These are phyloP conservation scores for Melipona beecheii DNA, from an alignment of 2,888 invertebrate species.

Conservation along the genomic window DNA sequence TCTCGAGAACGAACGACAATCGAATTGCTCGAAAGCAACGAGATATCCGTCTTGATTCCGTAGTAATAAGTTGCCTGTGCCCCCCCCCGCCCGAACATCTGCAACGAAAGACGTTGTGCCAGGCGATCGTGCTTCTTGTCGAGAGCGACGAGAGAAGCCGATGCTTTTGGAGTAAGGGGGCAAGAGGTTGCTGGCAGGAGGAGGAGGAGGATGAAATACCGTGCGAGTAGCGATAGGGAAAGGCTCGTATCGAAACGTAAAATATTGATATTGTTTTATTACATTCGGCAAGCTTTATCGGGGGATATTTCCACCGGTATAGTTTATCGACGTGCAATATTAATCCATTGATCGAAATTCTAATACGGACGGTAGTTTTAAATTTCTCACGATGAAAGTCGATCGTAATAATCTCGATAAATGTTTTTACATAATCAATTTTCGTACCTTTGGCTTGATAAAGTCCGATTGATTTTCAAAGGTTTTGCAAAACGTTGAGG, in stretches of 20 bases:
- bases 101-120: conserved; percentile 50
- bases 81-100: conserved; percentile 25
- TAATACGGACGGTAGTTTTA: too few species aligned
- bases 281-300: background rate
- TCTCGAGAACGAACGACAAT: conserved; percentile 37
- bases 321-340: background rate
- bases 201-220: background rate
- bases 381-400: background rate
- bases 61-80: conserved; percentile 40
- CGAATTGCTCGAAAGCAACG: conserved; percentile 33
- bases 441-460: too few species aligned
- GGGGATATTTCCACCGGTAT: background rate
- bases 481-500: too few species aligned
- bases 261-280: conserved; percentile 22
- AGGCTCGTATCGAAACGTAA: conserved; percentile 12
- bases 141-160: conserved; percentile 41
- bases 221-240: conserved; percentile 12
- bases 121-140: conserved; percentile 48
- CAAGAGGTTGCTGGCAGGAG: background rate
- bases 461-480: background rate
- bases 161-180: conserved; percentile 9
- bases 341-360: background rate
- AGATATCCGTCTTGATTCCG: conserved; percentile 30
- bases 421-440: background rate
- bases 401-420: background rate